Conservation (phyloP, 2,797 vertebrate genomes). For the Enteromius thamalakanensis region DNA sequence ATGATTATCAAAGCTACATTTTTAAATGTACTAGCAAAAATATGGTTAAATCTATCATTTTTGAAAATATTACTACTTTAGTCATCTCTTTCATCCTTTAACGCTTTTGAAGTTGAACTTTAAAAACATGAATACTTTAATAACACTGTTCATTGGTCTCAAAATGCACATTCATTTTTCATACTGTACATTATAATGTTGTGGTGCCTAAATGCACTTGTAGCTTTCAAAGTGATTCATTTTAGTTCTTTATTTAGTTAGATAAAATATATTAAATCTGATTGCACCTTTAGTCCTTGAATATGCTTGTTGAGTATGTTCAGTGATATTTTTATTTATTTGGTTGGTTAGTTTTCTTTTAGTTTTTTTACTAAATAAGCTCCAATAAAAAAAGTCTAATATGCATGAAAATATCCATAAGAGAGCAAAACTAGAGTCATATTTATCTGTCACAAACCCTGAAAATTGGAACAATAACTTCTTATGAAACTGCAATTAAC, state of each 20-base stretch:
- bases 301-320: not conserved
- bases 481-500: not conserved
- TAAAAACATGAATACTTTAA: conserved; percentile 3
- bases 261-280: not conserved
- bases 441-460: not conserved
- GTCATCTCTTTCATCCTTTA: not conserved
- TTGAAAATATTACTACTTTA: not conserved
- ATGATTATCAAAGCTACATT: not conserved
- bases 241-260: not conserved
- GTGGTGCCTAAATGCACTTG: not conserved
- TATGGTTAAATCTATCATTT: not conserved
- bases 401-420: not conserved
- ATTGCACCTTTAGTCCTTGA: not conserved
- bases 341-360: no score
- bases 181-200: not conserved
- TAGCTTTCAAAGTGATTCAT: not conserved
- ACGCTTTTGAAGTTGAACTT: not conserved
- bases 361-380: no score
- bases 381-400: no score
- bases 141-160: not conserved
- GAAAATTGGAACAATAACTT: not conserved
- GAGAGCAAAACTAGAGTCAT: not conserved
- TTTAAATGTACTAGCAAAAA: not conserved
- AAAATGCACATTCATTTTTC: not conserved
- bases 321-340: not conserved